Percentiles rank a stretch among this genome's conserved stretches.
These are phyloP conservation scores for Polyploca ridens DNA, from an alignment of 2,888 invertebrate species.

Conservation along the genomic window DNA sequence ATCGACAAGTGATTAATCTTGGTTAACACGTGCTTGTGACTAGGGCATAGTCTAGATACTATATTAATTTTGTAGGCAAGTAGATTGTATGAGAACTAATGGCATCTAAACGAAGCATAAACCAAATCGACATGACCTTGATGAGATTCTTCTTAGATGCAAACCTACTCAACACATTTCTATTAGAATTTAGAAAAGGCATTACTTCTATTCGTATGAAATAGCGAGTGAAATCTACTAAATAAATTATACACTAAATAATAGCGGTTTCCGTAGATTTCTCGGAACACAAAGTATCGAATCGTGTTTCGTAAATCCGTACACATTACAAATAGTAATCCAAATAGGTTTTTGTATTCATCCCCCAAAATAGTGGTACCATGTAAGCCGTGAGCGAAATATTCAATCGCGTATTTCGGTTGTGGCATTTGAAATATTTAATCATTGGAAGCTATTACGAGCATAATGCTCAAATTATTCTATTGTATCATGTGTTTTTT, in stretches of 20 bases:
- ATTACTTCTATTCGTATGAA: background rate
- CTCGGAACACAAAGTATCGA: background rate
- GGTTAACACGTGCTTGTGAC: conserved; percentile 31
- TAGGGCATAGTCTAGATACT: conserved; percentile 19
- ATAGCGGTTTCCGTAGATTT: background rate
- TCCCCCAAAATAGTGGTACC: background rate
- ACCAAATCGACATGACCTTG: too few species aligned
- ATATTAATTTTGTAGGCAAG: conserved; percentile 31
- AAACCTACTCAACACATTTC: too few species aligned
- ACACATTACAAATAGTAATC: background rate
- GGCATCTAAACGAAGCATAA: background rate
- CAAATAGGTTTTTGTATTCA: conserved; percentile 6
- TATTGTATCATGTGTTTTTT: background rate
- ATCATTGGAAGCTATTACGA: background rate
- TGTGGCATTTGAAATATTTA: background rate
- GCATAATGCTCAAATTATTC: background rate
- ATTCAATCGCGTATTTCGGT: background rate
- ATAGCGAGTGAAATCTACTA: background rate
- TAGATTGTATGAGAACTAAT: background rate
- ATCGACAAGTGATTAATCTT: conserved; percentile 43
- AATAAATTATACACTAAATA: too few species aligned
- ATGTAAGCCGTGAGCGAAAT: conserved; percentile 2
- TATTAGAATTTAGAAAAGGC: too few species aligned
- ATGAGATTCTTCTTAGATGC: too few species aligned
- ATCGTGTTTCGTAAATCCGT: conserved; percentile 3